Evolutionary conservation across 1,140 invertebrate species (phyloP).

Genomic region (Papilio dardanus): DNA sequence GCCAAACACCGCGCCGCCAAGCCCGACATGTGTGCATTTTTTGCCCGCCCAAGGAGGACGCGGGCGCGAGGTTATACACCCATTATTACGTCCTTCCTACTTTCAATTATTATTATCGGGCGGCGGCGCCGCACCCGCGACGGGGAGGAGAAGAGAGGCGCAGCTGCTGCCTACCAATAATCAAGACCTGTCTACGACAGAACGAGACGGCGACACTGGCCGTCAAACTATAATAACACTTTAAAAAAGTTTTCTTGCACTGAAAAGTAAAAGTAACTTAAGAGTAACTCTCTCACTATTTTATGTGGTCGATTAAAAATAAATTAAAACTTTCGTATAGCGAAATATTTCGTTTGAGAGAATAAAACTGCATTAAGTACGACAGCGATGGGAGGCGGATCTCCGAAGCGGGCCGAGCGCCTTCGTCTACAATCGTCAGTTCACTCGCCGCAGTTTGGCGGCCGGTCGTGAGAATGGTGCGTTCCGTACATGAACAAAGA

Average conservation of each 20-base stretch:
- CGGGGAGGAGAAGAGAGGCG: slow-evolving; percentile 80
- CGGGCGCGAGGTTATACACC: slow-evolving; percentile 82
- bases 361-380: slow-evolving; percentile 54
- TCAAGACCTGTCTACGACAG: slow-evolving; percentile 73
- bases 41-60: slow-evolving; percentile 82
- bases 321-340: slow-evolving; percentile 27
- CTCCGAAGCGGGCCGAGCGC: slow-evolving; percentile 71
- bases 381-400: slow-evolving; percentile 80
- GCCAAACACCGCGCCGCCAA: slow-evolving; percentile 49
- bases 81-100: slow-evolving; percentile 82
- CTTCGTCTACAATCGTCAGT: slow-evolving; percentile 67
- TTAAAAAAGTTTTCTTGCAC: slow-evolving; percentile 39
- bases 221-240: slow-evolving; percentile 46
- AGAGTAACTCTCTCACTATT: background rate
- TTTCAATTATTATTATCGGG: slow-evolving; percentile 82
- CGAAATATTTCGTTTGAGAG: slow-evolving; percentile 39
- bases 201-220: slow-evolving; percentile 65
- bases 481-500: slow-evolving; percentile 74
- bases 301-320: slow-evolving; percentile 25
- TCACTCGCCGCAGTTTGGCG: slow-evolving; percentile 77
- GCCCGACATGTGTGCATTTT: slow-evolving; percentile 79
- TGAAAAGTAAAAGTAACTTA: background rate
- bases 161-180: slow-evolving; percentile 82
- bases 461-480: slow-evolving; percentile 80
- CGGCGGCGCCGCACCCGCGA: slow-evolving; percentile 78